Evolutionary conservation across 2,888 invertebrate species (phyloP).

Genomic region (Thereva unica): DNA sequence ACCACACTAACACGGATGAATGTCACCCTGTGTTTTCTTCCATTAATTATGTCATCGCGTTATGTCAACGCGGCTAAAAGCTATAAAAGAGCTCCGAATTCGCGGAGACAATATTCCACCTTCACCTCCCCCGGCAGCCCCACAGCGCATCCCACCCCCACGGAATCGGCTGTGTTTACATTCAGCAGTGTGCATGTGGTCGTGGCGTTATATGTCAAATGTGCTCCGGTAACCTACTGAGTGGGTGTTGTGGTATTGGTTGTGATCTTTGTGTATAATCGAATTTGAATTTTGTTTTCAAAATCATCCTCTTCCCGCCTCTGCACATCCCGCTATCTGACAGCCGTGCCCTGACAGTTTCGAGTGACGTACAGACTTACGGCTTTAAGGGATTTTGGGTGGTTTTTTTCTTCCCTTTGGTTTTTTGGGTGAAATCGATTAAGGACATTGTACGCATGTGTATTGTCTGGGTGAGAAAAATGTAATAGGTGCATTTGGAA

Average conservation of each 20-base stretch:
- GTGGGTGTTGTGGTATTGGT: conserved; percentile 14
- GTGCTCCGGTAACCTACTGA: conserved; percentile 33
- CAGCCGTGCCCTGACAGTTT: conserved; percentile 7
- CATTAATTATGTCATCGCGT: conserved; percentile 37
- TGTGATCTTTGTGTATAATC: conserved; percentile 8
- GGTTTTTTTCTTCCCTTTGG: not conserved
- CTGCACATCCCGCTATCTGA: not conserved
- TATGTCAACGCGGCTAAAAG: conserved; percentile 29
- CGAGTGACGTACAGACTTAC: conserved; percentile 14
- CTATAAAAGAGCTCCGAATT: conserved; percentile 8
- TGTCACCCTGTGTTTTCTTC: conserved; percentile 16
- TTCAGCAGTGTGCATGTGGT: not conserved
- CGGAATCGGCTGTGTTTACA: conserved; percentile 3
- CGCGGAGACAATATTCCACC: conserved; percentile 12
- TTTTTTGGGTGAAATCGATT: no score
- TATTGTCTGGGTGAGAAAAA: no score
- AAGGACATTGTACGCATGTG: no score
- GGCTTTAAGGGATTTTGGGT: not conserved
- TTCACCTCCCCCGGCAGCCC: not conserved
- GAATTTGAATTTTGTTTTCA: conserved; percentile 24
- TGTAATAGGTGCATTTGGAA: no score
- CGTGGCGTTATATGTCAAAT: conserved; percentile 29
- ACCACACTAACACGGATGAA: conserved; percentile 21
- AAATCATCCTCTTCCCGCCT: not conserved
- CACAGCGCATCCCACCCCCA: no score